These are phyloP conservation scores for Hippopotamus amphibius DNA, from an alignment of 2,113 vertebrate species.

Conservation along the genomic window DNA sequence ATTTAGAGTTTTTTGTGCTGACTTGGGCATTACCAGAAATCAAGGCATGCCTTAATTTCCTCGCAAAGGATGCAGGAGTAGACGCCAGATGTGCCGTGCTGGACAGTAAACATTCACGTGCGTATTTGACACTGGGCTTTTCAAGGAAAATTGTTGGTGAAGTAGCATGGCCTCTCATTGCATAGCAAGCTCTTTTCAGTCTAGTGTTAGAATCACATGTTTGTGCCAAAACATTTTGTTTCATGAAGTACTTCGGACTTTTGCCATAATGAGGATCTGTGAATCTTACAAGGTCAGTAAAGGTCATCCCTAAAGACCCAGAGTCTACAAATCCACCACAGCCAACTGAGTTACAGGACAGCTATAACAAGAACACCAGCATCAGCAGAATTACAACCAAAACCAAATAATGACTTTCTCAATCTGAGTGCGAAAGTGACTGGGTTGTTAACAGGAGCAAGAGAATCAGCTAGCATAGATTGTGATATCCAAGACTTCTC, in stretches of 20 bases:
- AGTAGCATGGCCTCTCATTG: background rate
- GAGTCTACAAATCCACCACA: slow-evolving; percentile 34
- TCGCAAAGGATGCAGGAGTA: background rate
- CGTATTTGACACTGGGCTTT: background rate
- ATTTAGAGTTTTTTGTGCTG: background rate
- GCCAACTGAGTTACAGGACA: slow-evolving; percentile 27
- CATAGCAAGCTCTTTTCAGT: background rate
- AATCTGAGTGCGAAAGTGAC: slow-evolving; percentile 31
- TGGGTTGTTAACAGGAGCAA: slow-evolving; percentile 66
- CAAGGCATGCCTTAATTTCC: slow-evolving; percentile 2
- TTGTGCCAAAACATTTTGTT: slow-evolving; percentile 34
- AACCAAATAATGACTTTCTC: slow-evolving; percentile 79
- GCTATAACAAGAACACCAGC: slow-evolving; percentile 63
- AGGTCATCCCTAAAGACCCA: slow-evolving; percentile 35
- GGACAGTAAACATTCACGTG: background rate
- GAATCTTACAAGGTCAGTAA: slow-evolving; percentile 56
- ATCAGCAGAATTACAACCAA: slow-evolving; percentile 54
- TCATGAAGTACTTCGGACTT: slow-evolving; percentile 43
- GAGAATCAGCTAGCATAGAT: background rate
- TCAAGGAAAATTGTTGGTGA: background rate
- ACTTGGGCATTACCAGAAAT: slow-evolving; percentile 15
- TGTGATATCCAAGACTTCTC: background rate
- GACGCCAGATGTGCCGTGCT: background rate
- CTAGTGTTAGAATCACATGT: background rate
- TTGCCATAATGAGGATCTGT: slow-evolving; percentile 52